These are phyloP conservation scores for Champsocephalus gunnari DNA, from an alignment of 2,797 vertebrate genomes.

Conservation along the genomic window DNA sequence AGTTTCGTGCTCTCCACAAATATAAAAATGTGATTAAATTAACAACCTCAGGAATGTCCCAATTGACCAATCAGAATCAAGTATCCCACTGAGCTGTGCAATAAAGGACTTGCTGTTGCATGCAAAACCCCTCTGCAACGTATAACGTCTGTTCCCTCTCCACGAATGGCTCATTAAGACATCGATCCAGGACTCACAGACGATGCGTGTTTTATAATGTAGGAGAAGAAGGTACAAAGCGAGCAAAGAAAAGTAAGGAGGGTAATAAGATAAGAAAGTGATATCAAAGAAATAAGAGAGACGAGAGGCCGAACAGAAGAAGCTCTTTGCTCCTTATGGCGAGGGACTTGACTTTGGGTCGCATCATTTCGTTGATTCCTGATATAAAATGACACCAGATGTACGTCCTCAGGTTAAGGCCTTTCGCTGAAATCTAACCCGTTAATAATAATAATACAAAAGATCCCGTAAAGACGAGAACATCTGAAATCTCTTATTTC, in stretches of 20 bases:
- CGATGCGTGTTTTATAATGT: not conserved
- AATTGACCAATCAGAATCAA: too few species aligned
- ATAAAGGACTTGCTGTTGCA: slow-evolving; percentile 13
- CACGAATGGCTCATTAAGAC: slow-evolving; percentile 15
- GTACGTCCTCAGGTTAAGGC: slow-evolving; percentile 15
- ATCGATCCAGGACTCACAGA: slow-evolving; percentile 11
- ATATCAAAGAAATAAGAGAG: not conserved
- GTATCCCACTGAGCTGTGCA: too few species aligned
- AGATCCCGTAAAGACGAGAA: not conserved
- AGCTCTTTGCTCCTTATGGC: not conserved
- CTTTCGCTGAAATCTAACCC: slow-evolving; percentile 13
- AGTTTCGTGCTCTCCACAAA: too few species aligned
- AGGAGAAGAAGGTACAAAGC: too few species aligned
- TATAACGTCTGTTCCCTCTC: slow-evolving; percentile 16
- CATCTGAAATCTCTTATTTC: not conserved
- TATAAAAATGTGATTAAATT: too few species aligned
- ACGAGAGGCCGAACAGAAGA: not conserved
- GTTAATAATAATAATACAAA: not conserved
- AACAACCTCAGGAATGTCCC: too few species aligned
- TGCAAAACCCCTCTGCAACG: not conserved
- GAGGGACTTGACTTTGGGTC: slow-evolving; percentile 31
- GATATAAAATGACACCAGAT: slow-evolving; percentile 28
- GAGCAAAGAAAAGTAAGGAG: not conserved
- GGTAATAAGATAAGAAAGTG: not conserved
- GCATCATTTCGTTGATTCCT: slow-evolving; percentile 47